Evolutionary conservation across 2,797 vertebrate species (phyloP).

Genomic region (Hypotaenidia okinawae): DNA sequence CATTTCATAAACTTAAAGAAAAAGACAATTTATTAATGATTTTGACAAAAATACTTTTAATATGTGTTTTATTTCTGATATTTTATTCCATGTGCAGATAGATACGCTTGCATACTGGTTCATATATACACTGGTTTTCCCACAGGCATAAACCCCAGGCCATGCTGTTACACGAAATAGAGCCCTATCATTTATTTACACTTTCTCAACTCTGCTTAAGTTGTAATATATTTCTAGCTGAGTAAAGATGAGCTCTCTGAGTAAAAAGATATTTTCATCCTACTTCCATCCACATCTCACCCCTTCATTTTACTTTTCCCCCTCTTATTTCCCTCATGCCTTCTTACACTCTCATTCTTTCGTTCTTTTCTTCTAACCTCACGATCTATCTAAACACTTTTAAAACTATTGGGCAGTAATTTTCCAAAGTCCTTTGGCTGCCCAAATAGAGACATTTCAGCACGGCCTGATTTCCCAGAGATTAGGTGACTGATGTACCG

Average conservation of each 20-base stretch:
- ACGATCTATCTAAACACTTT: background rate
- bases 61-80: background rate
- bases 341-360: background rate
- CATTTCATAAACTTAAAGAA: background rate
- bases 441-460: background rate
- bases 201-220: background rate
- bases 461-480: background rate
- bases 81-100: background rate
- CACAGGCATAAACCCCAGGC: background rate
- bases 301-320: background rate
- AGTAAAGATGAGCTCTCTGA: background rate
- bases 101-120: background rate
- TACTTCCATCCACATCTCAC: background rate
- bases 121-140: background rate
- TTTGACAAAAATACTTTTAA: background rate
- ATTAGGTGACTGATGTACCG: background rate
- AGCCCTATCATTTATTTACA: conserved; percentile 6
- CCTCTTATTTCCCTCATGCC: background rate
- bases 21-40: background rate
- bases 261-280: background rate
- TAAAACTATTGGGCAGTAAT: background rate
- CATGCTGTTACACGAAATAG: background rate
- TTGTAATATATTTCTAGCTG: background rate
- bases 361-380: background rate
- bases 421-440: background rate